phyloP scores from a whole-genome alignment of 2,797 vertebrate species.

The Danio albolineatus region DNA sequence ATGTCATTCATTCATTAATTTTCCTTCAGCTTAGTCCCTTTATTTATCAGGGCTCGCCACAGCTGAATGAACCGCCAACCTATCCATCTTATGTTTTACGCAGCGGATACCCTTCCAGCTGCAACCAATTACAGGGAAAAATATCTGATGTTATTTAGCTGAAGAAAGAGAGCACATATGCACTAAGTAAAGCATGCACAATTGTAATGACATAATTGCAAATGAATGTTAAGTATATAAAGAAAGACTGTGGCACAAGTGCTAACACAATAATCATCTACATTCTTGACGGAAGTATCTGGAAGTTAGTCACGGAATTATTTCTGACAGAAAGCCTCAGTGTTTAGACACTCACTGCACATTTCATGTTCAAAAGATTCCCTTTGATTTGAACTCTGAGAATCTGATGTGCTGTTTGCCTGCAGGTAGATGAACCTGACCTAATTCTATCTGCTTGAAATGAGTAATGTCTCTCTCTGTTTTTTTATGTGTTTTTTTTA shows the following conservation, averaged over 20 bases:
- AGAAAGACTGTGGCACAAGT: too few species aligned
- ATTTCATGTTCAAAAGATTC: not conserved
- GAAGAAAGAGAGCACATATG: not conserved
- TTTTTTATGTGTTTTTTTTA: too few species aligned
- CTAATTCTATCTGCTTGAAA: constrained; percentile 52
- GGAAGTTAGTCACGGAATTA: not conserved
- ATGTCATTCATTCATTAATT: too few species aligned
- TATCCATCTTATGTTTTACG: too few species aligned
- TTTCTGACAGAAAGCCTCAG: not conserved
- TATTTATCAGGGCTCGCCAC: too few species aligned
- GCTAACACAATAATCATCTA: too few species aligned
- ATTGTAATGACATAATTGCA: not conserved
- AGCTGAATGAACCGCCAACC: too few species aligned
- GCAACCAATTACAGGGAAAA: too few species aligned
- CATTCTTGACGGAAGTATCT: not conserved
- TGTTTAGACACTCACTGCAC: not conserved
- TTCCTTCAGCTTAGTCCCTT: too few species aligned
- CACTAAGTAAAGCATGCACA: not conserved
- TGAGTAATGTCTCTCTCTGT: constrained; percentile 54
- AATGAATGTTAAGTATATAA: not conserved
- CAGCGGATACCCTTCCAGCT: too few species aligned
- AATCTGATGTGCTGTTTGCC: constrained; percentile 47
- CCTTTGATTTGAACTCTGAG: constrained; percentile 9
- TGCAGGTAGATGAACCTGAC: constrained; percentile 63
- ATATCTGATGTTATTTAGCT: not conserved